Evolutionary conservation across 2,888 invertebrate genomes (phyloP), one percentile per base, ranked within the genome.

Genomic region (Lordiphosa fenestrarum): DNA sequence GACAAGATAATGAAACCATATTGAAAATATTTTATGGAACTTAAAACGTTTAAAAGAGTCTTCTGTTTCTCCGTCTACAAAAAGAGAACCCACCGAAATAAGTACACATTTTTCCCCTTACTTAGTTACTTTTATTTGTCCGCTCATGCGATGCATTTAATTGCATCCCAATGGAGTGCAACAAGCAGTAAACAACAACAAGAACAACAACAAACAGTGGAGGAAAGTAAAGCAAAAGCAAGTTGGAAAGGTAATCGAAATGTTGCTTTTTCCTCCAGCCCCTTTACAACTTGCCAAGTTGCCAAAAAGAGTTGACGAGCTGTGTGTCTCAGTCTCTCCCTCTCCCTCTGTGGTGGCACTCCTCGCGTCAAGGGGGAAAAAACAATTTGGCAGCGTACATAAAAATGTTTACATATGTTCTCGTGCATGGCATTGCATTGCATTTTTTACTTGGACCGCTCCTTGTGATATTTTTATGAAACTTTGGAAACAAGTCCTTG

Each of bases 151-250:
- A 35, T 72, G 61, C 64, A 75, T 69, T 82, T 77, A 77, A 77
- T 77, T 83, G 83, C 80, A 70, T 83, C 70, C 76, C 83, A 68
- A 75, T 70, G 69, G 75, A 63, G 62, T 58, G 53, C 52, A 42
- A 44, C 44, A 44, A 44, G 44, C 44, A 44, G 55, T 55, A 63
- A 50, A 64, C 62, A 46, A 15, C 15, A 15, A 15, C 15, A 15
- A 15, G 1, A 15, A 15, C 15, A 50, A 64, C 62, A 46, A 47
- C 62, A 63, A 63, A 63, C 64, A 55, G 46, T 40, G 50, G 44
- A 48, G 48, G 9, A 49, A 19, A 19, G 62, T 39, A 49, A 55
- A 53, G 53, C 35, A 49, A 49, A 21, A 25, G 19, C 35, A 40
- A 47, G 46, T 30, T 46, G 62, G 37, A 62, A 44, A 38, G 49